phyloP scores from a whole-genome alignment of 2,888 invertebrate species.

The Sarcophaga variegata region DNA sequence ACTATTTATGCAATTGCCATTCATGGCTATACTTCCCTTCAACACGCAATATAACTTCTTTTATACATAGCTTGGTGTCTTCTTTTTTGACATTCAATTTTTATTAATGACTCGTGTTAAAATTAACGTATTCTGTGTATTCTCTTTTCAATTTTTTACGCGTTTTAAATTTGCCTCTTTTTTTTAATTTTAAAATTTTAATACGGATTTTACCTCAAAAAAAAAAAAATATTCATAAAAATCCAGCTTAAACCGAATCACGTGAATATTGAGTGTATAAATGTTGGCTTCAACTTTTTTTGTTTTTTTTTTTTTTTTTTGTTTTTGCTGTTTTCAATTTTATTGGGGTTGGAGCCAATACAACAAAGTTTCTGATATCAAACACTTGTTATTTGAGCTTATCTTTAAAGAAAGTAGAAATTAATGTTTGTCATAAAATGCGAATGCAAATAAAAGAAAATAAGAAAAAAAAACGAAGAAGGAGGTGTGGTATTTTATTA shows the following conservation, averaged over 20 bases:
- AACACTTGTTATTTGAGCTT: conserved; percentile 56
- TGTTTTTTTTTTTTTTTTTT: neutral
- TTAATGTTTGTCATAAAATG: conserved; percentile 59
- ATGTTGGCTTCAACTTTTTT: conserved; percentile 25
- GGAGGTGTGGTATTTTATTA: conserved; percentile 39
- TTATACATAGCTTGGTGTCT: neutral
- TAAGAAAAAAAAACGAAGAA: neutral
- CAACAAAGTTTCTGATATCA: conserved; percentile 27
- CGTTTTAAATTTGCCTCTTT: no score
- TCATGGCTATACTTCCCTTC: conserved; percentile 36
- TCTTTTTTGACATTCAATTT: conserved; percentile 45
- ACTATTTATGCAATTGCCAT: neutral
- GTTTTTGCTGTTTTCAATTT: neutral
- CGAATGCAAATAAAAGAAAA: neutral
- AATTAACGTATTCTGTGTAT: conserved; percentile 55
- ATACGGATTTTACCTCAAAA: conserved; percentile 27
- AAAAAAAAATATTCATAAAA: conserved; percentile 10
- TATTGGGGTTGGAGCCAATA: conserved; percentile 38
- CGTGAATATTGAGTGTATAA: conserved; percentile 54
- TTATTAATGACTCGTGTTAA: conserved; percentile 43
- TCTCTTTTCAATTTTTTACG: conserved; percentile 20
- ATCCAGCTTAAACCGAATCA: conserved; percentile 52
- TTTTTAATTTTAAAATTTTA: neutral
- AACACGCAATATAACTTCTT: neutral
- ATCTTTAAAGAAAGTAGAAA: conserved; percentile 66